A percentile compares a stretch with the other conserved stretches of the same genome.
Evolutionary conservation across 2,797 vertebrate species (phyloP).

Genomic region (Clarias platycephalus): DNA sequence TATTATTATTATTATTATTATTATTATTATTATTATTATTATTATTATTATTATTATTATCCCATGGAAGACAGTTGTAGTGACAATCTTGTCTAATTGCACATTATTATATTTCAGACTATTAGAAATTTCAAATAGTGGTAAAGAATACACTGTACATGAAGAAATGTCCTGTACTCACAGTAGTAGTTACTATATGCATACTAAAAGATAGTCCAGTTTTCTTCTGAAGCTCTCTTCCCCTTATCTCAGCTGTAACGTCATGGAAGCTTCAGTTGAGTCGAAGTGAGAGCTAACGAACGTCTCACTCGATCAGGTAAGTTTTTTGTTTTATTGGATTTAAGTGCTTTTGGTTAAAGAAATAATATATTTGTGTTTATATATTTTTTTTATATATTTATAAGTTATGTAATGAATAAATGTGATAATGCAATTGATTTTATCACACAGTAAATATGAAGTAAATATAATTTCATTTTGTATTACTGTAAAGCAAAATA

Average conservation of each 20-base stretch:
- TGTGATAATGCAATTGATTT: not conserved
- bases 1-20: no score
- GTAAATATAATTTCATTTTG: not conserved
- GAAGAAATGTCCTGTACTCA: not conserved
- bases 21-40: no score
- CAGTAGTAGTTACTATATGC: not conserved
- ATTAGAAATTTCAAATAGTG: not conserved
- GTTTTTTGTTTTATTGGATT: not conserved
- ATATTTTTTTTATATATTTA: not conserved
- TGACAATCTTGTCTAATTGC: not conserved
- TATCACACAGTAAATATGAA: not conserved
- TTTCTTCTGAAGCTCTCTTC: slow-evolving; percentile 16
- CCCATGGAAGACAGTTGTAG: not conserved
- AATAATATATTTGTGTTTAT: no score
- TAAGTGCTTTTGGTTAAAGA: not conserved
- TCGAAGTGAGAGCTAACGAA: not conserved
- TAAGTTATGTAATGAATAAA: not conserved
- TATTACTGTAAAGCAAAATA: not conserved
- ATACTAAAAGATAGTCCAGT: not conserved
- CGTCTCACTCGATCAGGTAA: slow-evolving; percentile 28
- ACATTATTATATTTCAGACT: not conserved
- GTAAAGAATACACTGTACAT: not conserved
- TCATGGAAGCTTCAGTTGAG: slow-evolving; percentile 37
- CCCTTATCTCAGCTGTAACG: slow-evolving; percentile 40
- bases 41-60: no score